Evolutionary conservation across 2,113 vertebrate species (phyloP).

Genomic region (Corvus moneduloides): DNA sequence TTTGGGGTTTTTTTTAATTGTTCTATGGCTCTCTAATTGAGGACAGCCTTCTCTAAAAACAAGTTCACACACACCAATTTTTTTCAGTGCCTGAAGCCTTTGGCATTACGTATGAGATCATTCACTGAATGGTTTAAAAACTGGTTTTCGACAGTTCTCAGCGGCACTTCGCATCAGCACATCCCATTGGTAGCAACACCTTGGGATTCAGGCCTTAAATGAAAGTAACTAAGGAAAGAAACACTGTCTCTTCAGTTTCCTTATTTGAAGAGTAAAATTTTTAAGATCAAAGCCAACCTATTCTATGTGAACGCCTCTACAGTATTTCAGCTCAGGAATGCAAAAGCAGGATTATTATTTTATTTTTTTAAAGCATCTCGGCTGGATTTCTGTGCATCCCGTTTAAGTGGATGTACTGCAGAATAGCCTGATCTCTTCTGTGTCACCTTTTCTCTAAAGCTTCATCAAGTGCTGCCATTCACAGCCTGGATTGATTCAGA

Average conservation of each 20-base stretch:
- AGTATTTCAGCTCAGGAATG: not conserved
- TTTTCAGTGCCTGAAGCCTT: not conserved
- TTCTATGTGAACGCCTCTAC: not conserved
- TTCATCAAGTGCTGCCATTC: not conserved
- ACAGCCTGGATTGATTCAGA: not conserved
- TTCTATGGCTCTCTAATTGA: not conserved
- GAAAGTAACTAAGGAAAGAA: not conserved
- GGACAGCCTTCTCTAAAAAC: not conserved
- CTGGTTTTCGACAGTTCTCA: not conserved
- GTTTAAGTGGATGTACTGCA: not conserved
- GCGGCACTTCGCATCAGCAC: not conserved
- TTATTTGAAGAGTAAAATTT: not conserved
- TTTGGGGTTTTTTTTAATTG: accelerated
- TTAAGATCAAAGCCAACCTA: slow-evolving; percentile 26
- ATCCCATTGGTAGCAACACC: not conserved
- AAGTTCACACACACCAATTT: not conserved
- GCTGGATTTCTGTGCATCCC: not conserved
- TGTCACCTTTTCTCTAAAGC: not conserved
- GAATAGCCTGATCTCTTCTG: not conserved
- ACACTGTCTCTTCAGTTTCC: not conserved
- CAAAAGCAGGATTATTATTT: not conserved
- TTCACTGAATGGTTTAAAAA: not conserved
- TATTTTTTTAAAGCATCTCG: not conserved
- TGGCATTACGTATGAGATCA: not conserved
- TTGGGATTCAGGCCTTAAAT: not conserved